These are phyloP conservation scores for Phanerotoma sp. DNA, from an alignment of 2,888 invertebrate genomes.

Conservation along the genomic window DNA sequence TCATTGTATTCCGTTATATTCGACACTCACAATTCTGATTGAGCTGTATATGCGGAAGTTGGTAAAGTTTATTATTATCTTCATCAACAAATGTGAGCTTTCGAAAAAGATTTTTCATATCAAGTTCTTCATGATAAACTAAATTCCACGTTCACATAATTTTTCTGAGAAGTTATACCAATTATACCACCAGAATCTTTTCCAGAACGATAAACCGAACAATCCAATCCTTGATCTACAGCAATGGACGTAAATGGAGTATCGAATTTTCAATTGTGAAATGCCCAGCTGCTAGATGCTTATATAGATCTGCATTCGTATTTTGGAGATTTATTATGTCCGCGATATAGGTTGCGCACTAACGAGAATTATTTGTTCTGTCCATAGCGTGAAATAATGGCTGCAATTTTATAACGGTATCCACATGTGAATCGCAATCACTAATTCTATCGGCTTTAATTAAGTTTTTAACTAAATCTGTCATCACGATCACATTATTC, in stretches of 20 bases:
- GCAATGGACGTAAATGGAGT: slow-evolving; percentile 5
- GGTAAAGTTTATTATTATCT: background rate
- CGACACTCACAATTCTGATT: background rate
- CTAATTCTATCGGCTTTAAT: slow-evolving; percentile 45
- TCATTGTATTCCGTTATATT: background rate
- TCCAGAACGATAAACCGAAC: slow-evolving; percentile 1
- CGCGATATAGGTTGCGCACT: background rate
- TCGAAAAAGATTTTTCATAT: slow-evolving; percentile 1
- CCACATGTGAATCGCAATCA: slow-evolving; percentile 7
- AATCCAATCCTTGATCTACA: slow-evolving; percentile 6
- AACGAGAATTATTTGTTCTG: background rate
- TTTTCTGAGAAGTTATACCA: background rate
- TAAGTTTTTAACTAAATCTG: slow-evolving; percentile 38
- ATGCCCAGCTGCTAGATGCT: background rate
- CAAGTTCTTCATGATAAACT: slow-evolving; percentile 5
- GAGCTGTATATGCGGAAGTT: too few relatives aligned
- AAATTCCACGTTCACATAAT: slow-evolving; percentile 7
- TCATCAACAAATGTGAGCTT: background rate
- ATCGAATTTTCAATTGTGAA: slow-evolving; percentile 9
- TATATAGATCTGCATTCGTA: slow-evolving; percentile 9
- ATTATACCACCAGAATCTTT: slow-evolving; percentile 5
- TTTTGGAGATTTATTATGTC: slow-evolving; percentile 13
- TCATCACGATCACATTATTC: background rate
- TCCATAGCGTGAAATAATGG: slow-evolving; percentile 5
- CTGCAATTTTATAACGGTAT: background rate